Base-by-base conservation (phyloP, 2,888 invertebrate genomes). In the Nemapogon koenigi region DNA sequence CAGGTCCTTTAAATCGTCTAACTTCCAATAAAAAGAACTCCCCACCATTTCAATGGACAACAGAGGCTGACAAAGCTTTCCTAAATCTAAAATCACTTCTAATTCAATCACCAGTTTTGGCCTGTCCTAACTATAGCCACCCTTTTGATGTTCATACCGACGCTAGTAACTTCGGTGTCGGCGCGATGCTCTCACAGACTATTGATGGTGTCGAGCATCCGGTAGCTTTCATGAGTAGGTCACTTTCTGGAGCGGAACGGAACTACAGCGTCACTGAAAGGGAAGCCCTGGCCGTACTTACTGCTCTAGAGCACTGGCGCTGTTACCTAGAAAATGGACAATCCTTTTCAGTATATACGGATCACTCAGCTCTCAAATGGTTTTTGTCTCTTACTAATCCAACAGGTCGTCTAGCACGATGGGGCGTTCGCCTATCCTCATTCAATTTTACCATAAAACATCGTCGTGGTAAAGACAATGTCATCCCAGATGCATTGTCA, bases 291-390 rank as follows among this genome's bases (percentile, higher is more conserved):
- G 52, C 53, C 2, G 52, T 52, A 0, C 16, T 54, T 1, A 16
- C 15, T 1, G 54, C 52, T 2, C 11, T 53, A 0, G 53, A 54
- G 31, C 48, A 53, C 11, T 55, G 49, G 50, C 41, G 49, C 1
- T 49, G 49, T 35, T 50, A 49, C 37, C 4, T 52, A 1, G 51
- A 51, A 8, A 52, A 47, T n/a, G 50, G 49, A 1, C 25, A 37
- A 10, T 15, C 27, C 0, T 50, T 50, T 17, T 45, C 43, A 1
- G 46, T 52, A 0, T 48, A 41, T 15, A 51, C 52, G 0, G 47
- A 47, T 6, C 47, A 45, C 15, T 35, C 45, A 0, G 44, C 50
- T 3, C 11, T 52, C 0, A 50, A 49, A 40, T 50, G 48, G 48
- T 40, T 40, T 32, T 13, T 40, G 7, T 31, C 40, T 1, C 27